These are phyloP conservation scores for Pemphigus obesinymphae DNA, from an alignment of 1,140 invertebrate species.

Conservation along the genomic window DNA sequence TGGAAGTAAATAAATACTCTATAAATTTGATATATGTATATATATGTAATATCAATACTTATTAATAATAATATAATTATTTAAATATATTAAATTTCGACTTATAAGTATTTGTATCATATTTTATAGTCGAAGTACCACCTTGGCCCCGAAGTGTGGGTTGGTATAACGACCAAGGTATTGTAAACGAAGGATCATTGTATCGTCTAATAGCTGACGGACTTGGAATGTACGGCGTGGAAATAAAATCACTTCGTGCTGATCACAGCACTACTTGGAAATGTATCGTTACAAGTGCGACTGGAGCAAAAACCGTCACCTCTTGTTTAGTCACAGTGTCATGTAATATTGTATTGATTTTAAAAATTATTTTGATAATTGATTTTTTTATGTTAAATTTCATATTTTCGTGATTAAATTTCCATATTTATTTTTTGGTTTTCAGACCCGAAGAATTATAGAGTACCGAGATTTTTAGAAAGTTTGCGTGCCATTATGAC, in stretches of 20 bases:
- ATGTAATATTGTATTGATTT: constrained; percentile 55
- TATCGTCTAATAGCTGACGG: constrained; percentile 74
- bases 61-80: too few relatives aligned
- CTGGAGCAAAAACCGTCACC: constrained; percentile 68
- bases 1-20: too few relatives aligned
- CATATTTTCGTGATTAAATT: not conserved
- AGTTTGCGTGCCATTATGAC: constrained; percentile 79
- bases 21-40: too few relatives aligned
- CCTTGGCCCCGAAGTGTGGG: constrained; percentile 72
- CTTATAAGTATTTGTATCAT: too few relatives aligned
- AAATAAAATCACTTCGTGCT: constrained; percentile 67
- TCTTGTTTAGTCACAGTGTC: constrained; percentile 67
- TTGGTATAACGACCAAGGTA: constrained; percentile 80
- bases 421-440: constrained; percentile 38
- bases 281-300: constrained; percentile 68
- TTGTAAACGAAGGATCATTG: constrained; percentile 59
- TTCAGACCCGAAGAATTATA: constrained; percentile 81
- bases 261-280: constrained; percentile 84
- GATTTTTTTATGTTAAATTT: too few relatives aligned
- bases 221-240: constrained; percentile 69
- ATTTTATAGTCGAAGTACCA: constrained; percentile 64
- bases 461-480: constrained; percentile 83
- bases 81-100: too few relatives aligned
- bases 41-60: too few relatives aligned
- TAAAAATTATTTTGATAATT: too few relatives aligned